Evolutionary conservation across 1,140 invertebrate species (phyloP).

Genomic region (Cylas formicarius): DNA sequence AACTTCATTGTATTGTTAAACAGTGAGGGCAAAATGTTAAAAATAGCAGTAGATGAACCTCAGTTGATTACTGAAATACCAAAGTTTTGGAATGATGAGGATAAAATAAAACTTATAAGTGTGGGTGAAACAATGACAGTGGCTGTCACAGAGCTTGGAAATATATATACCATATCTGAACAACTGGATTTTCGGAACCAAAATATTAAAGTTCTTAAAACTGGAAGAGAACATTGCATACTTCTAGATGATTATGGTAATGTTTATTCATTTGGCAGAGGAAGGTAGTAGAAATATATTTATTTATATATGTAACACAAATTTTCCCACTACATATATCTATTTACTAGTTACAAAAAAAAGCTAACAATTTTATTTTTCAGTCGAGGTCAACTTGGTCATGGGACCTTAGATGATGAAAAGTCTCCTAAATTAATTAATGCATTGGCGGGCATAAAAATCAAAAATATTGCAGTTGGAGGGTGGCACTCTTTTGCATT

Average conservation of each 20-base stretch:
- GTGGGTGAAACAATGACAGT: slow-evolving; percentile 43
- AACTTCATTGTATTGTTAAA: slow-evolving; percentile 21
- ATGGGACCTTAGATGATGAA: slow-evolving; percentile 57
- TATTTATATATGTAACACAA: too few relatives aligned
- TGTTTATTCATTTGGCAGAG: slow-evolving; percentile 73
- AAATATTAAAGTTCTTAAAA: slow-evolving; percentile 56
- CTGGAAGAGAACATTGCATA: slow-evolving; percentile 74
- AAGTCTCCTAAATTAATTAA: slow-evolving; percentile 58
- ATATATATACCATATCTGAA: slow-evolving; percentile 53
- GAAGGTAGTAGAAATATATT: slow-evolving; percentile 54
- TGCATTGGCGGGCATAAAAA: slow-evolving; percentile 64
- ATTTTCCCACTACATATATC: too few relatives aligned
- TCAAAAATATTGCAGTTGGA: slow-evolving; percentile 61
- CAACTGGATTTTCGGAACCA: slow-evolving; percentile 48
- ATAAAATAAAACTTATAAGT: slow-evolving; percentile 40
- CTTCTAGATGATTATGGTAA: slow-evolving; percentile 62
- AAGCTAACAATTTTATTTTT: slow-evolving; percentile 24
- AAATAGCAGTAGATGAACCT: slow-evolving; percentile 14
- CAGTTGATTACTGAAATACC: slow-evolving; percentile 12
- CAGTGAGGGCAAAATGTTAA: slow-evolving; percentile 13
- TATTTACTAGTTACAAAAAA: too few relatives aligned
- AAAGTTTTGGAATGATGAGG: slow-evolving; percentile 19
- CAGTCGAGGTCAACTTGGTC: slow-evolving; percentile 79
- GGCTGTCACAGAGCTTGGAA: slow-evolving; percentile 46
- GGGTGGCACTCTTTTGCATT: slow-evolving; percentile 80